A percentile compares a stretch with the other conserved stretches of the same genome.
These are phyloP conservation scores for Agonum fuliginosum DNA, from an alignment of 2,888 invertebrate species.

Conservation along the genomic window DNA sequence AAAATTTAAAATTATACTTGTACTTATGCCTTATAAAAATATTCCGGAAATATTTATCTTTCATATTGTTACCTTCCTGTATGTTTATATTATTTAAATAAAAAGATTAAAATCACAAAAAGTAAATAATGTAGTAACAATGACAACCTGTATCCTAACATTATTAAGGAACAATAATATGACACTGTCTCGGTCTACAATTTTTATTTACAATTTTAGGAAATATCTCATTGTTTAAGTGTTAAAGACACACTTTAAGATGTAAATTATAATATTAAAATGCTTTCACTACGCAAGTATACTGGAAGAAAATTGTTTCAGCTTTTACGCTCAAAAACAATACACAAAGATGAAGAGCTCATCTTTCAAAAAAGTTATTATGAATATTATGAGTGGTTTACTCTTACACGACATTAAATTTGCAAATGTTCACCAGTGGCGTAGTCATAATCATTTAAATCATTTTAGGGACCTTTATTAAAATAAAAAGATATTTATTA, in stretches of 20 bases:
- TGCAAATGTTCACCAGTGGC: slow-evolving; percentile 7
- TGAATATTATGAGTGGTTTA: slow-evolving; percentile 25
- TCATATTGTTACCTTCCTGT: background rate
- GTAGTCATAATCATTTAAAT: background rate
- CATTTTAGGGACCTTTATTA: too few relatives aligned
- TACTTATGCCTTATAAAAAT: too few relatives aligned
- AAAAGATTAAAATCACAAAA: slow-evolving; percentile 9
- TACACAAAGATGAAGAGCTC: slow-evolving; percentile 2
- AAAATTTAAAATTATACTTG: too few relatives aligned
- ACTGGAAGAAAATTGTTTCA: slow-evolving; percentile 34
- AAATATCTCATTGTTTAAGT: slow-evolving; percentile 6
- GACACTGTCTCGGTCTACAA: background rate
- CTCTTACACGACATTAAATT: background rate
- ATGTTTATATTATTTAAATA: slow-evolving; percentile 8
- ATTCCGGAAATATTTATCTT: slow-evolving; percentile 12
- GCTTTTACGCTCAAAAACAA: slow-evolving; percentile 51
- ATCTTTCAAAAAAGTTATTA: slow-evolving; percentile 42
- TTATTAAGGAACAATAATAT: slow-evolving; percentile 13
- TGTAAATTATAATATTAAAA: slow-evolving; percentile 13
- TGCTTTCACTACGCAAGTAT: background rate
- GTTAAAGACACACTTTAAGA: slow-evolving; percentile 6
- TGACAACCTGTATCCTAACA: background rate
- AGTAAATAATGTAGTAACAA: background rate
- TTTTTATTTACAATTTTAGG: slow-evolving; percentile 1
- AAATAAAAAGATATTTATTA: background rate